Base-by-base conservation (phyloP, 2,113 vertebrate genomes). In the Rhabdomys dilectus region DNA sequence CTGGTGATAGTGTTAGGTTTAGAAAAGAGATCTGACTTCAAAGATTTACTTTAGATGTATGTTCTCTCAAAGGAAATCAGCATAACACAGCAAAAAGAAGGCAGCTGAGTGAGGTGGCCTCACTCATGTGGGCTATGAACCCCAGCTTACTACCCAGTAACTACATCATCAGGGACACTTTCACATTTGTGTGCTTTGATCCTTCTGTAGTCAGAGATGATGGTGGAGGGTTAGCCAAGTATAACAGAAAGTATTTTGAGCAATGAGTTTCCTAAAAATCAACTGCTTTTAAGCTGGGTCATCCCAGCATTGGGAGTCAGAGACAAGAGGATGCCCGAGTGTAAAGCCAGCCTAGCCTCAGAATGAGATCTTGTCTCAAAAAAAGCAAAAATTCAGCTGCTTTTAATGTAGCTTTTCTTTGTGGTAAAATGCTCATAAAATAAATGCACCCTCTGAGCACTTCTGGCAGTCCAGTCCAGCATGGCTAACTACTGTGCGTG, bases 1-100 rank as follows among this genome's bases (percentile, higher is more conserved):
- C 68, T 92, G n/a, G 53, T 62, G n/a, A 88, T 22, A 45, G 42
- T 76, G 39, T 85, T 92, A n/a, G 12, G 31, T 91, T 96, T 94
- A 36, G 94, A 90, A 95, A 90, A 62, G 73, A 73, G 29, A 17
- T 89, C 82, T 73, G 36, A 66, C 42, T 94, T 94, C 29, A 1
- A 88, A 68, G 6, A 89, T 81, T 72, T 88, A 19, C 21, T 51
- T 93, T 72, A 68, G 31, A 58, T 66, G 48, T 2, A 34, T 76
- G 66, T 60, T n/a, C 53, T 77, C 42, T 93, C 36, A 81, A 85
- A 84, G 17, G 26, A 42, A 45, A 26, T 73, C 73, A 70, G 42
- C 53, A 3, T 45, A 76, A 68, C 86, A 51, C 13, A 72, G 76
- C 15, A 36, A 66, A 91, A 34, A n/a, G 42, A 60, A 76, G n/a